Conservation (phyloP, 92 coral and sea anemone genomes). For the Epizoanthus illoricatus region DNA sequence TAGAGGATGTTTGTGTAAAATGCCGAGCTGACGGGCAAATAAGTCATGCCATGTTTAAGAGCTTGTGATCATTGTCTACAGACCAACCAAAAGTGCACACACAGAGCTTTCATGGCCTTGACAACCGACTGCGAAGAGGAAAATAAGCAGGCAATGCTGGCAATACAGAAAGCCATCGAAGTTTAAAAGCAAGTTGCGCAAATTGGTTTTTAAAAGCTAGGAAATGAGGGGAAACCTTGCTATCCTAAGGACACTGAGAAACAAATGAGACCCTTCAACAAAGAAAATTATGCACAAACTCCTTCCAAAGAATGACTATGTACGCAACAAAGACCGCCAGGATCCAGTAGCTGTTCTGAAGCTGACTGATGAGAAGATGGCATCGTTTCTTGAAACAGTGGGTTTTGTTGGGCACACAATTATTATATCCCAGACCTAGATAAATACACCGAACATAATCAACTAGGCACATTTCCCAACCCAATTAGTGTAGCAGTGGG, state of each 20-base stretch:
- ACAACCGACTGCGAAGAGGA: slow-evolving; percentile 45
- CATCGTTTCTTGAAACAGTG: slow-evolving; percentile 23
- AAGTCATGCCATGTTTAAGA: slow-evolving; percentile 27
- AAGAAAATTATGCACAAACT: slow-evolving; percentile 13
- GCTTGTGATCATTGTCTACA: slow-evolving; percentile 25
- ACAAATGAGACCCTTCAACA: not conserved
- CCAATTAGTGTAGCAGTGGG: slow-evolving; percentile 39
- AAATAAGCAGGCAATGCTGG: no score
- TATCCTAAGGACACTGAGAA: slow-evolving; percentile 19
- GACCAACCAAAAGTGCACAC: not conserved
- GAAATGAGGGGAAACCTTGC: slow-evolving; percentile 37
- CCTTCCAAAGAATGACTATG: slow-evolving; percentile 38
- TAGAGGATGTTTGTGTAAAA: not conserved
- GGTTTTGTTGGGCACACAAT: slow-evolving; percentile 38
- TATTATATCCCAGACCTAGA: slow-evolving; percentile 47
- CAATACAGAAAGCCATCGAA: no score
- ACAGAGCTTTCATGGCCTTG: not conserved
- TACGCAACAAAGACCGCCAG: slow-evolving; percentile 33
- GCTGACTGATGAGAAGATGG: slow-evolving; percentile 26
- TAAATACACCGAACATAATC: slow-evolving; percentile 42
- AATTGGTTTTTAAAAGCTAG: slow-evolving; percentile 28
- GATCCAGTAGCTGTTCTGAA: slow-evolving; percentile 43
- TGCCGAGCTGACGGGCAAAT: slow-evolving; percentile 34
- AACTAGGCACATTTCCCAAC: slow-evolving; percentile 36
- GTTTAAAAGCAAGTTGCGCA: slow-evolving; percentile 23